Evolutionary conservation across 2,888 invertebrate species (phyloP).

Genomic region (Dastarcus helophoroides): DNA sequence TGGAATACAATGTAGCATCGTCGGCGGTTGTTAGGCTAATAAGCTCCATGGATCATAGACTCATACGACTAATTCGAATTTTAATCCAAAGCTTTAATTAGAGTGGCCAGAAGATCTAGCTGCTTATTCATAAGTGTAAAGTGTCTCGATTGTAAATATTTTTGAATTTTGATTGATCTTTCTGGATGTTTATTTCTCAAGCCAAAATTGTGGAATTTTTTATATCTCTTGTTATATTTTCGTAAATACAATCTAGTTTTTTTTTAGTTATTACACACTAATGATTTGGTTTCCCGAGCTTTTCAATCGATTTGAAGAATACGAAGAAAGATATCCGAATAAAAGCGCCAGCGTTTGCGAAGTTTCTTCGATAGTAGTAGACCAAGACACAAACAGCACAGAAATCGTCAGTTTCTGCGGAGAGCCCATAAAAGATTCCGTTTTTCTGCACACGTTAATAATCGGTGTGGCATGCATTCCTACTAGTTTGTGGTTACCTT

Average conservation of each 20-base stretch:
- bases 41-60: too few species aligned
- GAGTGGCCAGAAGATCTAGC: too few species aligned
- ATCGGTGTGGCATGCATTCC: conserved; percentile 72
- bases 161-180: too few species aligned
- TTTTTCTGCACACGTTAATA: conserved; percentile 65
- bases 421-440: conserved; percentile 51
- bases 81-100: too few species aligned
- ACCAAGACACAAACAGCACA: conserved; percentile 33
- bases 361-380: conserved; percentile 57
- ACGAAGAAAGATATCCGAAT: conserved; percentile 53
- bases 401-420: conserved; percentile 43
- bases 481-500: conserved; percentile 65
- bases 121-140: too few species aligned
- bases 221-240: too few species aligned
- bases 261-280: conserved; percentile 72
- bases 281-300: conserved; percentile 90
- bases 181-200: conserved; percentile 1
- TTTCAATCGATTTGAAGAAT: conserved; percentile 72
- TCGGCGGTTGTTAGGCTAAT: too few species aligned
- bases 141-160: too few species aligned
- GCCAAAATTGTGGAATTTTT: not conserved
- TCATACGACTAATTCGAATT: too few species aligned
- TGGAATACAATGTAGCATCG: too few species aligned
- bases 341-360: conserved; percentile 64
- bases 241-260: conserved; percentile 4